These are phyloP conservation scores for Eumacrocentrus americanus DNA, from an alignment of 2,888 invertebrate genomes.

Conservation along the genomic window DNA sequence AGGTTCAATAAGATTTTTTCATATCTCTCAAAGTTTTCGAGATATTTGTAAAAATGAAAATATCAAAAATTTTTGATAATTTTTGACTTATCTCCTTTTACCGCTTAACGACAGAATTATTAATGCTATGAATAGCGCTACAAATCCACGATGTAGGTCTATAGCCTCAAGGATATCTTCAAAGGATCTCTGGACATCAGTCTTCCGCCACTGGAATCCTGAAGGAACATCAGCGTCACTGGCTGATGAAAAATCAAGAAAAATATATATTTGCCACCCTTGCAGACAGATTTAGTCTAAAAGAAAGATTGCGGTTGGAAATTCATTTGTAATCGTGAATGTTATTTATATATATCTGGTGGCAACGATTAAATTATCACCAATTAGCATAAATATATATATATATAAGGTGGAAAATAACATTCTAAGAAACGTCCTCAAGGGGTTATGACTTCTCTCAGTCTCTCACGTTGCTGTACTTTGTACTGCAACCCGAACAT, in stretches of 20 bases:
- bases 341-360: not conserved
- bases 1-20: no score
- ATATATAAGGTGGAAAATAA: constrained; percentile 23
- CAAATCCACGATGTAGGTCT: not conserved
- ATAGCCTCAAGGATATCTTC: not conserved
- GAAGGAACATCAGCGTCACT: not conserved
- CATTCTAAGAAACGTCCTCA: constrained; percentile 11
- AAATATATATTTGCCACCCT: not conserved
- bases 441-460: constrained; percentile 21
- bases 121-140: not conserved
- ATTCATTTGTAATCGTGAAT: constrained; percentile 25
- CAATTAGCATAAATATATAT: constrained; percentile 33
- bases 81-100: no score
- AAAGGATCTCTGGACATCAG: not conserved
- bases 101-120: not conserved
- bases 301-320: constrained; percentile 5
- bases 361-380: constrained; percentile 29
- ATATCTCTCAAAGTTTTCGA: no score
- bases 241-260: constrained; percentile 1
- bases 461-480: constrained; percentile 21
- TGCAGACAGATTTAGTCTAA: no score
- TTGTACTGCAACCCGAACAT: constrained; percentile 3
- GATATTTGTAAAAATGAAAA: no score
- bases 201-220: constrained; percentile 3
- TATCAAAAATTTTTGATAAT: no score